Percentiles rank a stretch among this genome's conserved stretches.
These are phyloP conservation scores for Rhopalosiphum padi DNA, from an alignment of 1,140 invertebrate species.

Conservation along the genomic window DNA sequence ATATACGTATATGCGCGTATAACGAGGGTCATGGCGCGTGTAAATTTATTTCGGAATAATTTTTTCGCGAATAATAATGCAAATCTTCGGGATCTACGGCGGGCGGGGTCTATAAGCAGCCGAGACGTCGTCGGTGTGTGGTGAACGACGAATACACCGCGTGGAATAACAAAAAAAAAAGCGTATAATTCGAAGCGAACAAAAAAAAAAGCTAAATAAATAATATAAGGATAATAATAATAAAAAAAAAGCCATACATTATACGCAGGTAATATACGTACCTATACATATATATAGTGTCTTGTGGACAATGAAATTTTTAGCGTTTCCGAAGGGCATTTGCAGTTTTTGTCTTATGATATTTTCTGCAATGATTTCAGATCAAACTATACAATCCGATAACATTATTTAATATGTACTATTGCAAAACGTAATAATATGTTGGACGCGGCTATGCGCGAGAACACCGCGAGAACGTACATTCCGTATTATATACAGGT, in stretches of 20 bases:
- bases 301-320: not conserved
- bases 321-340: conserved; percentile 7
- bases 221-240: not conserved
- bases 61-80: conserved; percentile 49
- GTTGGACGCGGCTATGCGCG: not conserved
- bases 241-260: not conserved
- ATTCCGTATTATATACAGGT: no score
- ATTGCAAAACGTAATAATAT: not conserved
- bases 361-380: not conserved
- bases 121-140: not conserved
- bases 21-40: conserved; percentile 4
- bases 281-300: not conserved
- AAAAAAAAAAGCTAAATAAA: conserved; percentile 17
- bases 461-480: not conserved
- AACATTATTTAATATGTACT: not conserved
- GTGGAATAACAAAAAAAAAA: conserved; percentile 27
- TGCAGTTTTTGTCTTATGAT: not conserved
- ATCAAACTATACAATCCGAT: not conserved
- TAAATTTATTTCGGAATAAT: conserved; percentile 58
- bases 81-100: not conserved
- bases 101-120: not conserved
- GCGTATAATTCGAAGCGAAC: not conserved
- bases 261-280: not conserved
- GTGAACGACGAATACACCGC: not conserved
- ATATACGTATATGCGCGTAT: not conserved